Evolutionary conservation across 2,888 invertebrate genomes (phyloP).

Genomic region (Zaprionus lineosus): DNA sequence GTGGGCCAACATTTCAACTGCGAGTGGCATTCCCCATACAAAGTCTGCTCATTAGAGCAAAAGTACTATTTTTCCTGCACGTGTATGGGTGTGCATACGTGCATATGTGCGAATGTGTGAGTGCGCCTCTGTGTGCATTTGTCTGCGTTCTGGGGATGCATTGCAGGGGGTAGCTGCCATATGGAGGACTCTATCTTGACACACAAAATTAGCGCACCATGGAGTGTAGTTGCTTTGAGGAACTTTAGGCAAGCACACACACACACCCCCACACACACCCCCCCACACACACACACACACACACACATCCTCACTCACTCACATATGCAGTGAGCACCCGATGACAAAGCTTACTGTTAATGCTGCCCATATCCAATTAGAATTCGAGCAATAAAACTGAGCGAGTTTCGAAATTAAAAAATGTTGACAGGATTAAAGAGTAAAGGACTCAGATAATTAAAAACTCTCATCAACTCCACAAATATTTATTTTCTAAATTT

Average conservation of each 20-base stretch:
- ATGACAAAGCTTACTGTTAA: slow-evolving; percentile 34
- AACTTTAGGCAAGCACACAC: slow-evolving; percentile 43
- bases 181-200: slow-evolving; percentile 43
- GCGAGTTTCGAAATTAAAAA: too few relatives aligned
- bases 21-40: slow-evolving; percentile 40
- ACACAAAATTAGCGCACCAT: slow-evolving; percentile 52
- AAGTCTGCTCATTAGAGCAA: slow-evolving; percentile 60
- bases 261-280: too few relatives aligned
- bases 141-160: too few relatives aligned
- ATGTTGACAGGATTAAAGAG: too few relatives aligned
- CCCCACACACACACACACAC: too few relatives aligned
- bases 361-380: slow-evolving; percentile 46
- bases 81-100: slow-evolving; percentile 3
- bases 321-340: too few relatives aligned
- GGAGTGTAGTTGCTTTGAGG: slow-evolving; percentile 33
- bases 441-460: too few relatives aligned
- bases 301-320: too few relatives aligned
- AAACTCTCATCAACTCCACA: too few relatives aligned
- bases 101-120: not conserved
- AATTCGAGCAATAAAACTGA: slow-evolving; percentile 18
- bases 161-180: not conserved
- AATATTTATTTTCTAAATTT: too few relatives aligned
- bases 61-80: slow-evolving; percentile 42
- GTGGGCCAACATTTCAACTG: slow-evolving; percentile 38
- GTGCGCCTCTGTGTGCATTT: slow-evolving; percentile 8